These are phyloP conservation scores for Heliconius ismenius DNA, from an alignment of 2,888 invertebrate genomes.

Conservation along the genomic window DNA sequence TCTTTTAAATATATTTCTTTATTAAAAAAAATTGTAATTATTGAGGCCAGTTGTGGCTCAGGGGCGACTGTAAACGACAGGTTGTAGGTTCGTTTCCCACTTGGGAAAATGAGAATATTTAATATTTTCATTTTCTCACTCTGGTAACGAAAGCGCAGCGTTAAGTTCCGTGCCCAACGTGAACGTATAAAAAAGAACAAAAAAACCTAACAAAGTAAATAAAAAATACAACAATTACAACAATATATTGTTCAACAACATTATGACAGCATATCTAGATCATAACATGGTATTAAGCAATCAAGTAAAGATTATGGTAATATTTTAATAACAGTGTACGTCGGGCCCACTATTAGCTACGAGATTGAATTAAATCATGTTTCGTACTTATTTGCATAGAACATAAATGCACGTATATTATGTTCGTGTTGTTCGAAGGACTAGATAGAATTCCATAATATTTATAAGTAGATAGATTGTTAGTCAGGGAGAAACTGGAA, in stretches of 20 bases:
- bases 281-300: conserved; percentile 37
- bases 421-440: conserved; percentile 26
- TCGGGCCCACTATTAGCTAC: conserved; percentile 34
- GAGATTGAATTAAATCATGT: conserved; percentile 36
- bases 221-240: conserved; percentile 15
- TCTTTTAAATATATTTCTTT: too few species aligned
- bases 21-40: too few species aligned
- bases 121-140: background rate
- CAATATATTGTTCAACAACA: conserved; percentile 36
- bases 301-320: conserved; percentile 41
- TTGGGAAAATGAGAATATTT: background rate
- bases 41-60: background rate
- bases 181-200: too few species aligned
- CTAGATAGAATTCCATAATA: background rate
- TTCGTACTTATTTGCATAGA: conserved; percentile 38
- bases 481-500: too few species aligned
- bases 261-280: conserved; percentile 35
- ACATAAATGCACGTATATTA: conserved; percentile 21
- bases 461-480: background rate
- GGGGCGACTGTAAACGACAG: background rate
- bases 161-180: background rate
- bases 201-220: background rate
- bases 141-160: background rate
- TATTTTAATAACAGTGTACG: conserved; percentile 42
- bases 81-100: background rate